Evolutionary conservation across 2,888 invertebrate genomes (phyloP), one percentile per base, ranked within the genome.

Genomic region (Mesorhabditis sp.): DNA sequence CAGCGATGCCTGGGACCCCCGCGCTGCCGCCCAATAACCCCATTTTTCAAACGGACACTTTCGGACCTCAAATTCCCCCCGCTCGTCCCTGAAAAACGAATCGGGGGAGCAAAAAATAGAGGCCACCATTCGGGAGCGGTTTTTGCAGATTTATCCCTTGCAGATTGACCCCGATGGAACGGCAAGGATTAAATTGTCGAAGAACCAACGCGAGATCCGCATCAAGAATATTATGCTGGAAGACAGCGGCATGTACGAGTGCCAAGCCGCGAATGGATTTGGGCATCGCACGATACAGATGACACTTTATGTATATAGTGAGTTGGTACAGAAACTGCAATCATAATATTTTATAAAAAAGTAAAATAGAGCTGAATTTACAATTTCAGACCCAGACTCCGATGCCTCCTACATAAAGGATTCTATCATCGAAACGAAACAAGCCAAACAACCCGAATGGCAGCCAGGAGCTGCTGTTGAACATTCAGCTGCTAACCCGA

Each of bases 261-360:
- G 84, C 69, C 78, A 80, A 65, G 83, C 80, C 2, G 78, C 83
- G 66, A 84, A 84, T 64, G 84, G 83, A 41, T 84, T 83, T 62
- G 84, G 84, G 5, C 79, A 82, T 67, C 71, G 71, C 58, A 77
- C 76, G 0, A 75, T 82, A n/a, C 79, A 82, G 44, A 82, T 84
- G 70, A 75, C 73, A 13, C 74, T 84, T 44, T 74, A 80, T 63
- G 83, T 84, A 28, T 82, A 76, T 72, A 80, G 80, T 80, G 65
- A 66, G 74, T 6, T 43, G 4, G 4, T 10, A 15, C n/a, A 10
- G 58, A 50, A 50, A 13, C n/a, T 50, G 7, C 58, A 50, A 13
- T 50, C n/a, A 50, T 13, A 50, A n/a, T n/a, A 13, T 50, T 10
- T 50, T 13, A 50, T 13, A 50, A 13, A 50, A n/a, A 50, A 13